Evolutionary conservation across 1,140 invertebrate genomes (phyloP), one percentile per base, ranked within the genome.

Genomic region (Sminthurinus signatus): DNA sequence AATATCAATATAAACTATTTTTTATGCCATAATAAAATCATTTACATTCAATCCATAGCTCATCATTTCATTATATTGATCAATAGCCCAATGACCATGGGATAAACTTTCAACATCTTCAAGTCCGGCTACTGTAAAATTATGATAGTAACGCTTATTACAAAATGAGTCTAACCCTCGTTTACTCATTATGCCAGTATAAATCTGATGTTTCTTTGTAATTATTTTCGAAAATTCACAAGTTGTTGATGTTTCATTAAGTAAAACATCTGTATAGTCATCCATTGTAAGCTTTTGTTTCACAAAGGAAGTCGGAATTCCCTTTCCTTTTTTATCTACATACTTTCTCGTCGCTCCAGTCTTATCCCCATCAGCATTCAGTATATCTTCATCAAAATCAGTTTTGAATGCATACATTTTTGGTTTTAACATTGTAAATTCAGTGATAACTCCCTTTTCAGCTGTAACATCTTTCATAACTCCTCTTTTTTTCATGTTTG

Each of bases 221-320:
- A 14, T 23, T 14, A 43, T 43, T n/a, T 23, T 28, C 10, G 3
- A 28, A 36, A 25, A 4, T 2, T 14, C 28, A 2, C 25, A 25
- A 15, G 21, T 27, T 2, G 39, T 44, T 14, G 44, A 12, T 8
- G 27, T 10, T 2, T 2, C 10, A 5, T 27, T 12, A 29, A 56
- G n/a, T n/a, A 58, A 4, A 36, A 59, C 62, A 10, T 59, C 43
- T 19, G 5, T 23, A 64, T 57, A 64, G 12, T 64, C 31, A 43
- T 36, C 14, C 1, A 58, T 36, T n/a, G 14, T 50, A 2, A 51
- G 14, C 29, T 64, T 27, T 28, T 59, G 32, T 50, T 50, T 57
- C 2, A 64, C 54, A 19, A 39, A 36, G 5, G 4, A 25, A 27
- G 39, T 62, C 4, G 8, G n/a, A 31, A 58, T 12, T 42, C 55